Percentiles rank a stretch among this genome's conserved stretches.
Evolutionary conservation across 2,888 invertebrate genomes (phyloP).

Genomic region (Himalopsyche anomala): DNA sequence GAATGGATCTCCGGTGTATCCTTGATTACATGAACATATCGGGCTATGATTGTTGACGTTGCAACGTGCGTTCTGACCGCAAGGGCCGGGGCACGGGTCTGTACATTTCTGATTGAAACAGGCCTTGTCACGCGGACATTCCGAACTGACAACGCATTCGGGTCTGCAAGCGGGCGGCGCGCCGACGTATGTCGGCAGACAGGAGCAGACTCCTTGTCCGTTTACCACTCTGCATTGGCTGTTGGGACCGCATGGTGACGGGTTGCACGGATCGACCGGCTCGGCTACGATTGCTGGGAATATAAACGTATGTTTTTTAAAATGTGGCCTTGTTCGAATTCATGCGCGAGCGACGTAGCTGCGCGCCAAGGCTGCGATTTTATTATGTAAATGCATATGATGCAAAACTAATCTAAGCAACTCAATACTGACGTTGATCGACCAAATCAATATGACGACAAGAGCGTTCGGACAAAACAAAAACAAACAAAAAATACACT

Average conservation of each 20-base stretch:
- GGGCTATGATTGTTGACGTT: slow-evolving; percentile 84
- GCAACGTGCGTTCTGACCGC: slow-evolving; percentile 85
- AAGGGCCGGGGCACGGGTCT: slow-evolving; percentile 84
- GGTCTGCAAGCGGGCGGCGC: slow-evolving; percentile 86
- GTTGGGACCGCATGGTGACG: slow-evolving; percentile 90
- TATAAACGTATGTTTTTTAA: slow-evolving; percentile 72
- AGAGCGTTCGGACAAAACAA: too few relatives aligned
- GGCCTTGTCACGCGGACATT: slow-evolving; percentile 82
- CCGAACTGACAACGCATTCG: slow-evolving; percentile 84
- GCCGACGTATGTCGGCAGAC: slow-evolving; percentile 80
- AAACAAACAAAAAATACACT: too few relatives aligned
- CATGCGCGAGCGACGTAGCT: too few relatives aligned
- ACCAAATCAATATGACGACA: too few relatives aligned
- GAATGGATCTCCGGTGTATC: slow-evolving; percentile 82
- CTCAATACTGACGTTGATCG: too few relatives aligned
- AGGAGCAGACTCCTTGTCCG: slow-evolving; percentile 84
- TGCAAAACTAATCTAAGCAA: too few relatives aligned
- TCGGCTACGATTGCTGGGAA: slow-evolving; percentile 87
- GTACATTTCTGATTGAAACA: slow-evolving; percentile 83
- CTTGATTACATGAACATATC: slow-evolving; percentile 81
- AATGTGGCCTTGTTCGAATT: too few relatives aligned
- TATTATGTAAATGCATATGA: too few relatives aligned
- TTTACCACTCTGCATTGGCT: slow-evolving; percentile 86
- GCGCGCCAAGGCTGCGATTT: too few relatives aligned
- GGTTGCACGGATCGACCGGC: slow-evolving; percentile 80